phyloP scores from a whole-genome alignment of 2,797 vertebrate species.

The Cryptoprocta ferox region DNA sequence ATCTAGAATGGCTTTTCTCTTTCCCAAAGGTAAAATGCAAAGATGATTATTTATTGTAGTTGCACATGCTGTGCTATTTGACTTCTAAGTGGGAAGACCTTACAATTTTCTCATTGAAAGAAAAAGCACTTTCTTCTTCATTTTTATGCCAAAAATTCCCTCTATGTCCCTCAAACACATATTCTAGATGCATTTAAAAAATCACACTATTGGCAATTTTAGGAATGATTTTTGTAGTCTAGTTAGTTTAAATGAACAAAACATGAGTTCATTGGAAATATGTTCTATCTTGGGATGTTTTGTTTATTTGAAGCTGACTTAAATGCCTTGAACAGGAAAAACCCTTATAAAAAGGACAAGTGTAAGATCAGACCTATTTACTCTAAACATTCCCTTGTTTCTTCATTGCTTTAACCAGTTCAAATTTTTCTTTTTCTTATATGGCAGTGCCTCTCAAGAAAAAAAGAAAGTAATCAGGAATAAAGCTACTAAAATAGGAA shows the following conservation, averaged over 20 bases:
- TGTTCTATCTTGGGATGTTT: neutral
- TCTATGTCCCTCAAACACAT: neutral
- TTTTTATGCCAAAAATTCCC: neutral
- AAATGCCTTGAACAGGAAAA: neutral
- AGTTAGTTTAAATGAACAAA: conserved; percentile 14
- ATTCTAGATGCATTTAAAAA: neutral
- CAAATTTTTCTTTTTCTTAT: neutral
- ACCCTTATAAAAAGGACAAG: neutral
- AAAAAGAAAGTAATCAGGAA: neutral
- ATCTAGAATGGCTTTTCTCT: conserved; percentile 66
- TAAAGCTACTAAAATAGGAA: neutral
- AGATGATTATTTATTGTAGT: conserved; percentile 76
- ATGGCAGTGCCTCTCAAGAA: neutral
- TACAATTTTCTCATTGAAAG: conserved; percentile 67
- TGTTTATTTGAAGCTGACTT: neutral
- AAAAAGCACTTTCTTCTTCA: neutral
- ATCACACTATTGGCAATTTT: conserved; percentile 27
- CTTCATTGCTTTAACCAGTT: neutral
- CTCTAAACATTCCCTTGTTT: neutral
- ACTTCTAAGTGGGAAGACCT: conserved; percentile 63
- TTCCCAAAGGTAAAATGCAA: conserved; percentile 62
- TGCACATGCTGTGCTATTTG: conserved; percentile 48
- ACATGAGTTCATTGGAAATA: neutral
- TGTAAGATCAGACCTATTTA: neutral
- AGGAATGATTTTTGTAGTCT: conserved; percentile 2